Evolutionary conservation across 2,797 vertebrate species (phyloP).

Genomic region (Podargus strigoides): DNA sequence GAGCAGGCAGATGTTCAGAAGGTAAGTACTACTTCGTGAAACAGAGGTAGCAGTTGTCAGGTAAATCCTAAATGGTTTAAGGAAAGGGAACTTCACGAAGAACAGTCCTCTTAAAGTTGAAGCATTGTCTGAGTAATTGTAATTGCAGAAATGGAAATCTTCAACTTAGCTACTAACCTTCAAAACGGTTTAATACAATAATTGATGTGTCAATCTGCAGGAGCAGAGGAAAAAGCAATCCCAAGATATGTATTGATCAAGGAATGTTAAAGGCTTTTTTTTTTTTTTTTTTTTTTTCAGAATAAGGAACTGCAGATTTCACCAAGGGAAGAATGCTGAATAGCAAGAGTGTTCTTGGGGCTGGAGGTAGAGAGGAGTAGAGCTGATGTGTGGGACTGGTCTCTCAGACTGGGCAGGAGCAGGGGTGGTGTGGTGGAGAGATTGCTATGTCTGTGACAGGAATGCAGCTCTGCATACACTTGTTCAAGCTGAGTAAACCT

Average conservation of each 20-base stretch:
- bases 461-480: background rate
- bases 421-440: background rate
- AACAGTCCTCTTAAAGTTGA: background rate
- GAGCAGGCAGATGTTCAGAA: background rate
- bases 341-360: background rate
- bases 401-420: background rate
- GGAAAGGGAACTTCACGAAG: background rate
- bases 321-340: background rate
- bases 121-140: background rate
- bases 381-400: background rate
- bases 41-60: background rate
- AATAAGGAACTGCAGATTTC: background rate
- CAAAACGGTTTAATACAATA: background rate
- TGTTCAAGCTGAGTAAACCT: background rate
- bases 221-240: background rate
- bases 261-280: background rate
- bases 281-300: too few species aligned
- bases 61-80: background rate
- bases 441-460: background rate
- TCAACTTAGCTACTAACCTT: background rate
- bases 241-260: background rate
- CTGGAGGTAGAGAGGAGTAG: background rate
- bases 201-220: background rate
- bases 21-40: background rate
- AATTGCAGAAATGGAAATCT: background rate